A percentile compares a stretch with the other conserved stretches of the same genome.
Conservation (phyloP, 2,888 invertebrate genomes). For the Asteroscopus sphinx region DNA sequence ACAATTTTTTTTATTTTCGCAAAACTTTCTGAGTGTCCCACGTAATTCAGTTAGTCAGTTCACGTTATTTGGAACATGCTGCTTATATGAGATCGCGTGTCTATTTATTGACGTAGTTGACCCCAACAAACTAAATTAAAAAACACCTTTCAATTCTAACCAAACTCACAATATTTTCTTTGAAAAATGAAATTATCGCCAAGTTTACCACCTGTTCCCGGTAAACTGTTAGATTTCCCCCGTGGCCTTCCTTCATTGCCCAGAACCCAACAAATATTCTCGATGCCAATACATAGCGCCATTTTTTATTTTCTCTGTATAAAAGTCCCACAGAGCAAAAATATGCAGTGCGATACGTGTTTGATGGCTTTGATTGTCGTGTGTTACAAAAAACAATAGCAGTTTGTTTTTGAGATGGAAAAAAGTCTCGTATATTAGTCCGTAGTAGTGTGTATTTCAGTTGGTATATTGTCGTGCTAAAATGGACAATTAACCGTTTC, state of each 20-base stretch:
- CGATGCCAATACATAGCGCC: constrained; percentile 11
- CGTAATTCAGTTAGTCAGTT: too few relatives aligned
- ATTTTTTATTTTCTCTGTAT: constrained; percentile 34
- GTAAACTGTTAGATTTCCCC: constrained; percentile 57
- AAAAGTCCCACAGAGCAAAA: constrained; percentile 21
- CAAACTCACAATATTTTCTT: constrained; percentile 37
- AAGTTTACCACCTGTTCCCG: constrained; percentile 45
- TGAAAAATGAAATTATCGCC: constrained; percentile 48
- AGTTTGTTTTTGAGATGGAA: background rate
- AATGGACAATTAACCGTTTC: background rate
- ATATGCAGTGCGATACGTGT: constrained; percentile 11
- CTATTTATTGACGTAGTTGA: too few relatives aligned
- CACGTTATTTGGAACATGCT: too few relatives aligned
- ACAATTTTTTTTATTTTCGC: too few relatives aligned
- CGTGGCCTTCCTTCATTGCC: constrained; percentile 34
- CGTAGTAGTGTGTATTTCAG: too few relatives aligned
- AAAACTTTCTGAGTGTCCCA: too few relatives aligned
- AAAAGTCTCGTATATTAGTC: too few relatives aligned
- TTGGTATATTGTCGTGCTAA: background rate
- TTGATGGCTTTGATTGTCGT: constrained; percentile 25
- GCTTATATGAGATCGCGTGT: too few relatives aligned
- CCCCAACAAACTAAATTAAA: too few relatives aligned
- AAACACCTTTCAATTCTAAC: constrained; percentile 15
- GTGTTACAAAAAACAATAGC: constrained; percentile 20
- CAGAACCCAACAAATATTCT: constrained; percentile 29